Conservation (phyloP, 2,113 vertebrate species). For the Podilymbus podiceps region DNA sequence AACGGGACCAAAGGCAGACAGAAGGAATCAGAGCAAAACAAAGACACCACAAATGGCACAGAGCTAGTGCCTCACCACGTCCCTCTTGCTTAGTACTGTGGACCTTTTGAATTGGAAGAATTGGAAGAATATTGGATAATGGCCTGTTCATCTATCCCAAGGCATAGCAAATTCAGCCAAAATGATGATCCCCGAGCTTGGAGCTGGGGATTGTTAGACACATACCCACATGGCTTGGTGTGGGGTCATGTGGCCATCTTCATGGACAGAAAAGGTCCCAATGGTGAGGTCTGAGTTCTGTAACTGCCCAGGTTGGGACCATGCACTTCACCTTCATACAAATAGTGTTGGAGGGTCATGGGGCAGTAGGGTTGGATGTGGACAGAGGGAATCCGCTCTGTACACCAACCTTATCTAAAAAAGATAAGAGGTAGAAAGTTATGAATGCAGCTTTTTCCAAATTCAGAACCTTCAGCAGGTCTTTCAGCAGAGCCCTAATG, state of each 20-base stretch:
- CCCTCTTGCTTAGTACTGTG: background rate
- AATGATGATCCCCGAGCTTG: background rate
- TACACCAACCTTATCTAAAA: background rate
- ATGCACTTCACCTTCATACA: background rate
- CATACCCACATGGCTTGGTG: background rate
- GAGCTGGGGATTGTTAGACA: background rate
- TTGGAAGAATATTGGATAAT: background rate
- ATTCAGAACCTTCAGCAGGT: background rate
- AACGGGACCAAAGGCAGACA: background rate
- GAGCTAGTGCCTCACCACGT: background rate
- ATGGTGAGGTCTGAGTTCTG: background rate
- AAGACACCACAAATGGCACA: background rate
- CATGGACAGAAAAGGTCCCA: background rate
- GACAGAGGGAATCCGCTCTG: background rate
- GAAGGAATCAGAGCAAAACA: background rate
- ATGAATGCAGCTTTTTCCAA: background rate
- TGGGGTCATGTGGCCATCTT: background rate
- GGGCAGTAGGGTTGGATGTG: background rate
- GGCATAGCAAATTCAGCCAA: background rate
- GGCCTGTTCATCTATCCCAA: background rate
- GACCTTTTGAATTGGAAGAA: background rate
- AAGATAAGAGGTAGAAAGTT: background rate
- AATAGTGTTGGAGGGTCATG: background rate
- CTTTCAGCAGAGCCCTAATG: background rate
- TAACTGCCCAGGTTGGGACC: background rate